These are phyloP conservation scores for Rachycentron canadum DNA, from an alignment of 2,797 vertebrate genomes.

Conservation along the genomic window DNA sequence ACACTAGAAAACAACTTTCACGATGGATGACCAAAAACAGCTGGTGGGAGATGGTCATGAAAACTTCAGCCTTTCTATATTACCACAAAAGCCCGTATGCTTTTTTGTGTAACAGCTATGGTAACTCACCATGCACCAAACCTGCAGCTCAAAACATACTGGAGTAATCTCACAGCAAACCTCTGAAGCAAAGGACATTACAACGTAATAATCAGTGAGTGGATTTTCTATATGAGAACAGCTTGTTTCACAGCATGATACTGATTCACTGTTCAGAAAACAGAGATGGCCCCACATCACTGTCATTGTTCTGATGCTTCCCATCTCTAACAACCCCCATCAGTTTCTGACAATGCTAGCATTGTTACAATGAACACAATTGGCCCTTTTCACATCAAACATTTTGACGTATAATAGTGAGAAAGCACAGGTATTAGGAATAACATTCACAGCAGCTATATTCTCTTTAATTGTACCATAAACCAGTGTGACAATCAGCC, in stretches of 20 bases:
- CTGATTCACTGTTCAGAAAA: slow-evolving; percentile 35
- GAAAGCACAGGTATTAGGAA: slow-evolving; percentile 16
- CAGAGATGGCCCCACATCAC: slow-evolving; percentile 13
- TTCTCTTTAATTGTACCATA: background rate
- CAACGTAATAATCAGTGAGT: slow-evolving; percentile 31
- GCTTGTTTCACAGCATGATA: slow-evolving; percentile 49
- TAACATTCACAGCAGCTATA: background rate
- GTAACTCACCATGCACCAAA: slow-evolving; percentile 40
- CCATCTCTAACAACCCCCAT: slow-evolving; percentile 10
- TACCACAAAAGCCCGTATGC: background rate
- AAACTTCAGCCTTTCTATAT: background rate
- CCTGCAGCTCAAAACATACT: slow-evolving; percentile 18
- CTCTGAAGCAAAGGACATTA: slow-evolving; percentile 39
- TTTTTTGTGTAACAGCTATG: background rate
- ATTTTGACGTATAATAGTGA: background rate
- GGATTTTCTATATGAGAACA: slow-evolving; percentile 36
- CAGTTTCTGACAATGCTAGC: slow-evolving; percentile 27
- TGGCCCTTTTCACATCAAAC: slow-evolving; percentile 13
- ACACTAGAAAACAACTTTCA: background rate
- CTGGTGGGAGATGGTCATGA: background rate
- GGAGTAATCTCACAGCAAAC: slow-evolving; percentile 21
- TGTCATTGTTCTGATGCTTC: slow-evolving; percentile 13
- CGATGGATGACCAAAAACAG: background rate
- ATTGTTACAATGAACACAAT: slow-evolving; percentile 22
- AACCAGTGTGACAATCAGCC: slow-evolving; percentile 1